These are phyloP conservation scores for Clarias pachynema DNA, from an alignment of 2,797 vertebrate genomes.

Conservation along the genomic window DNA sequence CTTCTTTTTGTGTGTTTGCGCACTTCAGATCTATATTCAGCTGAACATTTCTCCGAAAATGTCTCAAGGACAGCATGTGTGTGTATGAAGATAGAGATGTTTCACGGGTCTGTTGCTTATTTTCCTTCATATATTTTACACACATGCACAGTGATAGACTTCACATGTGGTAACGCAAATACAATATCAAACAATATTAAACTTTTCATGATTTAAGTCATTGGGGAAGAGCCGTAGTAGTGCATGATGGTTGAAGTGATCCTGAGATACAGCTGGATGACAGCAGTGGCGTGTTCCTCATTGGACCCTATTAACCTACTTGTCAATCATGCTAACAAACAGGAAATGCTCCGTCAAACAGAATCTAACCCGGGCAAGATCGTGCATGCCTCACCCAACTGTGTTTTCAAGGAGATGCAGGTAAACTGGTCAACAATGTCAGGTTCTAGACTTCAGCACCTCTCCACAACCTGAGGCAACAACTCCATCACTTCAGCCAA, in stretches of 20 bases:
- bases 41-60: slow-evolving; percentile 31
- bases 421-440: background rate
- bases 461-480: background rate
- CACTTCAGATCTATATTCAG: slow-evolving; percentile 18
- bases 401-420: background rate
- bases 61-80: slow-evolving; percentile 16
- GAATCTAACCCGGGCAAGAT: background rate
- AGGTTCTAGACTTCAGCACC: background rate
- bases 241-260: slow-evolving; percentile 15
- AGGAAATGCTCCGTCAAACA: background rate
- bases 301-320: slow-evolving; percentile 20
- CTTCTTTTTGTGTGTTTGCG: background rate
- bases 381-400: background rate
- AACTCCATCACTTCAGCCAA: background rate
- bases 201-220: background rate
- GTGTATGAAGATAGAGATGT: background rate
- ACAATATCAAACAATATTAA: background rate
- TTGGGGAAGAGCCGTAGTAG: background rate
- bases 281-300: background rate
- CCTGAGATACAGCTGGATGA: background rate
- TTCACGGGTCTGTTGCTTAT: background rate
- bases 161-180: background rate
- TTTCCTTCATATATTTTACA: background rate
- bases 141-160: background rate
- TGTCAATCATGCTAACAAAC: slow-evolving; percentile 7